Evolutionary conservation across 2,113 vertebrate species (phyloP), one percentile per base, ranked within the genome.

Genomic region (Corvus hawaiiensis): DNA sequence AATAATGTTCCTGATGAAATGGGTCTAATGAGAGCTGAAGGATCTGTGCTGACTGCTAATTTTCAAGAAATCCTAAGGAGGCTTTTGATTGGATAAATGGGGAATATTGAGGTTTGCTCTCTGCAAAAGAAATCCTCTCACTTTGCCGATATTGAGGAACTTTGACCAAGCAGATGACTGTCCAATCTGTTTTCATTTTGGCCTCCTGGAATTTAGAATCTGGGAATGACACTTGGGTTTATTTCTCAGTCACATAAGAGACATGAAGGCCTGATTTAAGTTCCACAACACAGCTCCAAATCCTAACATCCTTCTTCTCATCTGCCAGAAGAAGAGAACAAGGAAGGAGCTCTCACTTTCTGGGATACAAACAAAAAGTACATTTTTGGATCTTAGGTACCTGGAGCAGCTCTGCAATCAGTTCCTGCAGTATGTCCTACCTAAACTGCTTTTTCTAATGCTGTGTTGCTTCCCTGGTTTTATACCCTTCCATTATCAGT

Each of bases 1-100:
- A 92, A 90, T 43, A 87, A 69, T 52, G 75, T 88, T 88, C 56
- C 76, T 84, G 73, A 86, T 91, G 71, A 95, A 90, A 81, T 39
- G 51, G 30, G 43, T 63, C 68, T 94, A 88, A 90, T 84, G 80
- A 87, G 68, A 95, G 66, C 86, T 51, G 24, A 59, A 89, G 76
- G 63, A 73, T 56, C 80, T 5, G 17, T 54, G 37, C 52, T 89
- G 87, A 87, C 81, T 91, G 72, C 48, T 90, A 78, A 85, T 88
- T 93, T 86, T 71, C 80, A 77, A 71, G 77, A 79, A 48, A 35
- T 66, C 18, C 27, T 55, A 63, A 68, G 27, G 61, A 90, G 52
- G n/a, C 15, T 85, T 88, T 77, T 79, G 67, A 85, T 72, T 63
- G 59, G 54, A 46, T 77, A 66, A 76, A 76, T 20, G 37, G 14